Percentiles rank a stretch among this genome's conserved stretches.
phyloP scores from a whole-genome alignment of 2,888 invertebrate genomes.

The Drosophila pseudotalamancana region DNA sequence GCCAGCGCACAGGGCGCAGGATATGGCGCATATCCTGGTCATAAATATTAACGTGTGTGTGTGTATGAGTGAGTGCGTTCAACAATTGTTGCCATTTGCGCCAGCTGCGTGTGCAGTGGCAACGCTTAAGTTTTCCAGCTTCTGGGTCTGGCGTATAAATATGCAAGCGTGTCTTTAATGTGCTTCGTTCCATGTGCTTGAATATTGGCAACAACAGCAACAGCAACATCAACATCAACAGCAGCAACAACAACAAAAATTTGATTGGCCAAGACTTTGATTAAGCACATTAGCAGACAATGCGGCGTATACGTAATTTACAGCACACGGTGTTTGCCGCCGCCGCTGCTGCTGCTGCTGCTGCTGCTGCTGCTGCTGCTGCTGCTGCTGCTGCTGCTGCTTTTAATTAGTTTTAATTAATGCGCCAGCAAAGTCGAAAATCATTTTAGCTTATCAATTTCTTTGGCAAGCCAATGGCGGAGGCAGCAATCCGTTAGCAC shows the following conservation, averaged over 20 bases:
- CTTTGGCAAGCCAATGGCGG: background rate
- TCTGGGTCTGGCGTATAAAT: slow-evolving; percentile 15
- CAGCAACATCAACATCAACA: background rate
- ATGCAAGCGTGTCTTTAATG: slow-evolving; percentile 35
- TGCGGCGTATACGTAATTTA: slow-evolving; percentile 62
- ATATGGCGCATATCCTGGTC: slow-evolving; percentile 64
- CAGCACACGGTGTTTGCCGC: slow-evolving; percentile 14
- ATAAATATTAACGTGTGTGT: slow-evolving; percentile 50
- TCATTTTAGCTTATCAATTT: slow-evolving; percentile 56
- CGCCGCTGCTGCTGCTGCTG: background rate
- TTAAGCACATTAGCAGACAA: slow-evolving; percentile 45
- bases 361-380: no score
- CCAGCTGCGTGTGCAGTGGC: slow-evolving; percentile 34
- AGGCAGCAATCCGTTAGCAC: slow-evolving; percentile 26
- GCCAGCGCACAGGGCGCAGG: slow-evolving; percentile 59
- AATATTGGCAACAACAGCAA: slow-evolving; percentile 3
- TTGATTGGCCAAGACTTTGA: slow-evolving; percentile 32
- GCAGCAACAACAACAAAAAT: background rate
- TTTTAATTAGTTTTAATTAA: slow-evolving; percentile 69
- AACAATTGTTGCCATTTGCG: slow-evolving; percentile 64
- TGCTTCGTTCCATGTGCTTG: background rate
- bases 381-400: no score
- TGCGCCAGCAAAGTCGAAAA: slow-evolving; percentile 49
- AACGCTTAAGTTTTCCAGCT: slow-evolving; percentile 13
- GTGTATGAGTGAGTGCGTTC: slow-evolving; percentile 6